Evolutionary conservation across 2,888 invertebrate species (phyloP).

Genomic region (Nomada flava): DNA sequence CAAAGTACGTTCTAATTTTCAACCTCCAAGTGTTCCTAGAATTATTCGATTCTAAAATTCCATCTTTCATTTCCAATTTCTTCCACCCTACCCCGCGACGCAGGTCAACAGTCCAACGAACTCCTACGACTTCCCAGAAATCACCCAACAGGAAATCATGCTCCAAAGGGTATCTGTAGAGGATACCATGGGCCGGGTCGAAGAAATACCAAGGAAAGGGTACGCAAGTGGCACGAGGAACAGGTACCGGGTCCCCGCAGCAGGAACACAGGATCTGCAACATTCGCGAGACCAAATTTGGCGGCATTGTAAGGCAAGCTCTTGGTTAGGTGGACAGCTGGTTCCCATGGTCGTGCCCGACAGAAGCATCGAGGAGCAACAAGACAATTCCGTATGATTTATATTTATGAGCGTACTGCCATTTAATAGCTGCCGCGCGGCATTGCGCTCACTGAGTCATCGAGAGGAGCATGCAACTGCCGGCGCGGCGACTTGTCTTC

Average conservation of each 20-base stretch:
- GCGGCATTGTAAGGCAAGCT: conserved; percentile 67
- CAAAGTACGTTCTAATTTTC: no score
- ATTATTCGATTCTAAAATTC: no score
- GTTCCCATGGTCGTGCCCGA: conserved; percentile 73
- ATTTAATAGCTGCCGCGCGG: conserved; percentile 80
- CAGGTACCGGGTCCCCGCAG: conserved; percentile 51
- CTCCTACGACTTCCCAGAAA: no score
- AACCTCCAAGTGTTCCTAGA: no score
- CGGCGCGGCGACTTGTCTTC: conserved; percentile 27
- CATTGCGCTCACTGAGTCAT: conserved; percentile 67
- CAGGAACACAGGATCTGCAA: conserved; percentile 67
- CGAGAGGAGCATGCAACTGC: conserved; percentile 50
- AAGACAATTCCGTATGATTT: conserved; percentile 81
- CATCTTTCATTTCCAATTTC: no score
- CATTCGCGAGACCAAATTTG: conserved; percentile 78
- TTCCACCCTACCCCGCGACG: no score
- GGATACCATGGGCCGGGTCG: background rate
- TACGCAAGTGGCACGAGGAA: conserved; percentile 22
- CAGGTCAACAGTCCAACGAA: no score
- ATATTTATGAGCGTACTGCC: conserved; percentile 80
- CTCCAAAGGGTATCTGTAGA: no score
- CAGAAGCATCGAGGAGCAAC: conserved; percentile 70
- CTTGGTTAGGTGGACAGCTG: conserved; percentile 76
- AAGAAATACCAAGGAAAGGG: conserved; percentile 5
- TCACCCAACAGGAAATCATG: no score